These are phyloP conservation scores for Diplazon laetatorius DNA, from an alignment of 2,888 invertebrate species.

Conservation along the genomic window DNA sequence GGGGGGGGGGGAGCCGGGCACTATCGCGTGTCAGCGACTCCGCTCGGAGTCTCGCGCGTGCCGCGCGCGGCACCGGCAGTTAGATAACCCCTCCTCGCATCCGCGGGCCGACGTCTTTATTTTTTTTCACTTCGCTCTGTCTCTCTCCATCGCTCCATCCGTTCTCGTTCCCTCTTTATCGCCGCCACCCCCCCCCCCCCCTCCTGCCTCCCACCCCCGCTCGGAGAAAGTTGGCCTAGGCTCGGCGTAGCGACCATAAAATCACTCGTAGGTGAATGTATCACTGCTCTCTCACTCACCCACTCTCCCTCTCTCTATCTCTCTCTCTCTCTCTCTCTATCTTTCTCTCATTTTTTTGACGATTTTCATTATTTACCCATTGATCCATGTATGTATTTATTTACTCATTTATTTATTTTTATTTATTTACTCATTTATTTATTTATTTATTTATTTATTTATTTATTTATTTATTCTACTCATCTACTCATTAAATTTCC, in stretches of 20 bases:
- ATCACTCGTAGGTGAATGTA: constrained; percentile 69
- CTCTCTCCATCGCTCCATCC: constrained; percentile 1
- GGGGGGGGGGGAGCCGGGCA: constrained; percentile 31
- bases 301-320: neutral
- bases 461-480: constrained; percentile 10
- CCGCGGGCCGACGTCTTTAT: constrained; percentile 39
- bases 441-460: neutral
- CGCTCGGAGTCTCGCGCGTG: constrained; percentile 46
- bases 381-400: no score
- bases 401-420: no score
- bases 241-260: constrained; percentile 73
- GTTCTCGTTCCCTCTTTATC: constrained; percentile 28
- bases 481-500: no score
- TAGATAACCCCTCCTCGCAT: constrained; percentile 65
- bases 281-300: constrained; percentile 41
- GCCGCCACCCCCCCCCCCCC: no score
- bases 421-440: no score
- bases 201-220: constrained; percentile 64
- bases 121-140: constrained; percentile 36
- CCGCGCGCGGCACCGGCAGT: constrained; percentile 52
- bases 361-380: no score
- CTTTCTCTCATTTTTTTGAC: no score
- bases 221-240: constrained; percentile 76
- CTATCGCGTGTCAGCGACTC: constrained; percentile 52
- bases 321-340: no score